Evolutionary conservation across 1,140 invertebrate species (phyloP), one percentile per base, ranked within the genome.

Genomic region (Drosophila mauritiana): DNA sequence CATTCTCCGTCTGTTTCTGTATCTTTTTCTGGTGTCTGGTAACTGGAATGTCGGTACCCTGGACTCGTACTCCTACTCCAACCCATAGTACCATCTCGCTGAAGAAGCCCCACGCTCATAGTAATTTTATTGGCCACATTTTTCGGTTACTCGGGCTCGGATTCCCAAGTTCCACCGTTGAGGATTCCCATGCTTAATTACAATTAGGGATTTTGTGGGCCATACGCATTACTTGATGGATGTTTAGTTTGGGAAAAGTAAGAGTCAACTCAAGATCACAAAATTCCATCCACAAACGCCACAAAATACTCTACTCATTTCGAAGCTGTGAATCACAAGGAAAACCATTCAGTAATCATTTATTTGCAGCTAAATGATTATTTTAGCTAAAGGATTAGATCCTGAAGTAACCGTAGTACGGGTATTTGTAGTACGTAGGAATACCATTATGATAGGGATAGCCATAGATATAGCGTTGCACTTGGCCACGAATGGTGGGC

Each of bases 141-240:
- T 52, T 65, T 51, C 20, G 61, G 42, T 48, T 69, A 34, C 48
- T 74, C 49, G 45, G 12, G 34, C 62, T 62, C 37, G 40, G 42
- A 52, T 63, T 61, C 51, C 34, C 58, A 63, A 57, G 17, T 58
- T 40, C 43, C 7, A 37, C 43, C 52, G 49, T 42, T 40, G 58
- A 27, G 34, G 52, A 74, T 85, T 86, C 83, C 83, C 83, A 86
- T 83, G 67, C 83, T 88, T 88, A 86, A 86, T 86, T 86, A 86
- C 79, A 88, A 86, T 88, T 88, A 86, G 64, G 58, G 57, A 67
- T 31, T 48, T 67, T 75, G 45, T 85, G 78, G 82, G 78, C 62
- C 80, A 78, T 48, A 43, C 54, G 58, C 58, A 55, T 76, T 55
- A 61, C 49, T 48, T 80, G 62, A 82, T 55, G 37, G 34, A 68